Evolutionary conservation across 2,113 vertebrate genomes (phyloP), one percentile per base, ranked within the genome.

Genomic region (Phalacrocorax brasilianus): DNA sequence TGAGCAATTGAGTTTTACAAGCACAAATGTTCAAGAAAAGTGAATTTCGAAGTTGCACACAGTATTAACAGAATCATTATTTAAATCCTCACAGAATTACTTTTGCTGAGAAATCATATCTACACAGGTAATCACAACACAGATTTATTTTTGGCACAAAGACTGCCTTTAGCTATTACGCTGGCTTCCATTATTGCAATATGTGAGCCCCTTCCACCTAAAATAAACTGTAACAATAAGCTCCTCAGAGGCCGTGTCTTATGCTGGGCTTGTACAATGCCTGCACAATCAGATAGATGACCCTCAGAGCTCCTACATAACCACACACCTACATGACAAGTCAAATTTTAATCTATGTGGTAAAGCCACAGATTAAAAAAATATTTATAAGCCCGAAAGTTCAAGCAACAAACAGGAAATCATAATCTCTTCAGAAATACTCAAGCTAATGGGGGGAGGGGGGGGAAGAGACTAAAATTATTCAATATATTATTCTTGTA

Each of bases 11-110:
- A 88, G 91, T 73, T 88, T 66, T 85, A 89, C 1, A 5, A 92
- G 67, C 76, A 59, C 72, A 59, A 94, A 85, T 9, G 38, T 35
- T 92, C 55, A 53, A 62, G 77, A 56, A 61, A 89, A 94, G 80
- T 40, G 77, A 72, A 91, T 82, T 94, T 85, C 72, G 52, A 75
- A 94, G 79, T 47, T 78, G 52, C 72, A 71, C 9, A 5, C 16
- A 16, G 50, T 71, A 89, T 89, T 90, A 96, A 82, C 63, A 92
- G 76, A 85, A 89, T 78, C 68, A 68, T 90, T 72, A 91, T n/a
- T 92, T 78, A 80, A 89, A 89, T 75, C 74, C 78, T 81, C 80
- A 56, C 65, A 72, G 70, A 96, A 91, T 68, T 72, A 58, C 73
- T 85, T 92, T 20, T 81, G 91, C 88, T 93, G 94, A 86, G 73